Evolutionary conservation across 1,140 invertebrate genomes (phyloP), one percentile per base, ranked within the genome.

Genomic region (Drosophila mayri): DNA sequence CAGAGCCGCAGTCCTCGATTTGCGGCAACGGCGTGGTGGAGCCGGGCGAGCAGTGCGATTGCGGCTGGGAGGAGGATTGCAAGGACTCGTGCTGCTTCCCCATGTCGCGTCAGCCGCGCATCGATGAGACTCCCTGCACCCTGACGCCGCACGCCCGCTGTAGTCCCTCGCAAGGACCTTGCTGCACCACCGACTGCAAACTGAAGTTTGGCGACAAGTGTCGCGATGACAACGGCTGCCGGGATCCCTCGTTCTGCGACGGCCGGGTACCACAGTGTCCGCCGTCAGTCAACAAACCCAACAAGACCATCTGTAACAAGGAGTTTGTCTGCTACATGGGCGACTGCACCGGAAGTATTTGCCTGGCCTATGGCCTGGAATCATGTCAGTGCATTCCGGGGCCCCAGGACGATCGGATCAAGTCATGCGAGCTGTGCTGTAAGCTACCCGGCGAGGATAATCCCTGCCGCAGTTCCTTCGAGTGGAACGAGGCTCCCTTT

Each of bases 1-100:
- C 96, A 70, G 97, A 98, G 92, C 97, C 97, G 3, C 97, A 98
- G 94, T 95, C 95, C 40, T 96, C 97, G 4, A 96, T 98, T 84
- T 99, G 99, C 94, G 99, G 99, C 11, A 99, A 99, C 93, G 97
- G 98, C 22, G 98, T 99, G 5, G 97, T 98, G 6, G 99, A 99
- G 93, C 96, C 96, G 20, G 98, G 96, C 6, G 99, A 99, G 93
- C 96, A 99, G 91, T 99, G 99, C 93, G 99, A 99, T 93, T 99
- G 99, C 93, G 99, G 99, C 28, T 99, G 98, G 97, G 97, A 98
- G 84, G 97, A 98, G 88, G 97, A 98, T 90, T 99, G 98, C 93
- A 95, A 96, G 60, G 98, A 99, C 87, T 94, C 95, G 18, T 99
- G 99, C 92, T 99, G 99, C 92, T 97, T 96, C 87, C 98, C 98